phyloP scores from a whole-genome alignment of 2,113 vertebrate species.

The Larimichthys crocea region DNA sequence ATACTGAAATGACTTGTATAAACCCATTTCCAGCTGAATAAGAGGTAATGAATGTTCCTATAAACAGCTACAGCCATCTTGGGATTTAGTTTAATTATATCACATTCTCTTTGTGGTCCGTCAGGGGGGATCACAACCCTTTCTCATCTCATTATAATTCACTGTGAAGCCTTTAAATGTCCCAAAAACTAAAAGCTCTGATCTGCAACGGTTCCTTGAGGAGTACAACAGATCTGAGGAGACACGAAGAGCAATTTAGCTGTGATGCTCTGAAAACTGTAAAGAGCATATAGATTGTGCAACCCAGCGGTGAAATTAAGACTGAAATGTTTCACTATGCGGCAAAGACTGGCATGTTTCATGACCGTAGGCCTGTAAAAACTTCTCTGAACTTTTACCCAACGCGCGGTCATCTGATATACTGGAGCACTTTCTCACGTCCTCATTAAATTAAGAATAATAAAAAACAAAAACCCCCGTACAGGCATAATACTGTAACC shows the following conservation, averaged over 20 bases:
- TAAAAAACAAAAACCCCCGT: neutral
- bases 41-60: conserved; percentile 61
- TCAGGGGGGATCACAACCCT: conserved; percentile 10
- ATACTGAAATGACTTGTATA: conserved; percentile 13
- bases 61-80: conserved; percentile 63
- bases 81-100: conserved; percentile 74
- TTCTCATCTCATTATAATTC: conserved; percentile 44
- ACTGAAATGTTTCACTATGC: neutral
- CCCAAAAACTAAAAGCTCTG: conserved; percentile 18
- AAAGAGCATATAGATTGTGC: neutral
- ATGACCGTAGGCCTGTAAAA: neutral
- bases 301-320: neutral
- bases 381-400: neutral
- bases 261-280: neutral
- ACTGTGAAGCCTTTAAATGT: conserved; percentile 37
- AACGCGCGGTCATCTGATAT: neutral
- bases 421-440: neutral
- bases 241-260: neutral
- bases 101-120: conserved; percentile 47
- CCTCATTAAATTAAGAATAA: neutral
- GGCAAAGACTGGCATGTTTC: neutral
- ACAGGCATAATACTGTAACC: conserved; percentile 1
- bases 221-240: conserved; percentile 9
- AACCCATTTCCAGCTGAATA: conserved; percentile 24
- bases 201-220: conserved; percentile 9